Base-by-base conservation (phyloP, 2,797 vertebrate species). In the Sorex maritimensis region DNA sequence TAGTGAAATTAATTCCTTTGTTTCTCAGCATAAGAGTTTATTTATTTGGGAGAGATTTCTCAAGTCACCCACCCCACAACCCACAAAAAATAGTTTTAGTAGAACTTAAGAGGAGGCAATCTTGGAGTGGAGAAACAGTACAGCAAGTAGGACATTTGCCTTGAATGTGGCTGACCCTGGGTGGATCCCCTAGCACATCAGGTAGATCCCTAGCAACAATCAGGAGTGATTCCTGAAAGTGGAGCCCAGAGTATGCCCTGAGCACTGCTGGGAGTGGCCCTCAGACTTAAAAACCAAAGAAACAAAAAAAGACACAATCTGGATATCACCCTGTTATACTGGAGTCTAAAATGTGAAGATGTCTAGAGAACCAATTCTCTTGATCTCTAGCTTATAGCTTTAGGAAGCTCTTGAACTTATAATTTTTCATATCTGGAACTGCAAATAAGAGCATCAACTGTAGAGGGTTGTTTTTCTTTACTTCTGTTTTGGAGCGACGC, bases 1-100 rank as follows among this genome's bases (percentile, higher is more conserved):
- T 75, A 79, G n/a, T 73, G 26, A 94, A 78, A 63, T 34, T 49
- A 55, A 58, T 79, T 77, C 28, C 17, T 95, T 30, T 71, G 34
- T 80, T 92, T 88, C 90, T 92, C 69, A n/a, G 38, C 75, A 15
- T 30, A 61, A 61, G 58, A 23, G 58, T 61, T 61, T 61, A 61
- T 19, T 61, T 61, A 61, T 61, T 61, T 61, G 58, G 58, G 58
- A 17, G 58, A 61, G 58, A 61, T 61, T 23, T 61, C 58, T 23
- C 58, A 14, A 61, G 58, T 52, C 58, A 14, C 58, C 58, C 58
- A 61, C 15, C 41, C 41, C 7, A 19, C 38, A 55, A 77, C 26
- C 52, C 71, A 65, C 69, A 72, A 90, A 34, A 68, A 65, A 44
- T 30, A 1, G 13, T 83, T 80, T 88, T 68, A 19, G 58, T 61